Evolutionary conservation across 92 coral and sea anemone species (phyloP).

Genomic region (Meandrina meandrites): DNA sequence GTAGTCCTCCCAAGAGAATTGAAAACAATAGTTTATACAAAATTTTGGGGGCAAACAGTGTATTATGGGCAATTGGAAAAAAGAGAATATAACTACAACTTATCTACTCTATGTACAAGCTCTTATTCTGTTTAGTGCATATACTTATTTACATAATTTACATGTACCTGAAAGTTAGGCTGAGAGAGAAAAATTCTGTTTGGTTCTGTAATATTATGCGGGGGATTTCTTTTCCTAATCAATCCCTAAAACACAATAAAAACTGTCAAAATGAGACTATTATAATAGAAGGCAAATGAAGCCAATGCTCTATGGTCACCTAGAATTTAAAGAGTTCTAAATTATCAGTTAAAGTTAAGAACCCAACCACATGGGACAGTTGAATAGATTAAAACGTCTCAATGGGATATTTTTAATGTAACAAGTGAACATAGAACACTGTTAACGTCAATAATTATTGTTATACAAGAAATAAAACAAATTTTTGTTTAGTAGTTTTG

Average conservation of each 20-base stretch:
- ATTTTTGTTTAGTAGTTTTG: background rate
- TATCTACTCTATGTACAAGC: background rate
- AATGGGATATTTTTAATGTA: background rate
- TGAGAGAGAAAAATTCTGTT: too few relatives aligned
- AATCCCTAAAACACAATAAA: background rate
- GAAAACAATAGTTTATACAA: too few relatives aligned
- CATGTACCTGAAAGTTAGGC: too few relatives aligned
- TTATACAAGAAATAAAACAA: background rate
- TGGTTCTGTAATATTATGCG: too few relatives aligned
- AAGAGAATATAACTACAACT: too few relatives aligned
- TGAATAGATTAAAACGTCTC: background rate
- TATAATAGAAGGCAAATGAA: too few relatives aligned
- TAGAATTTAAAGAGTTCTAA: background rate
- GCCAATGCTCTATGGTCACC: background rate
- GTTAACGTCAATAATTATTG: background rate
- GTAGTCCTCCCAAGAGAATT: too few relatives aligned
- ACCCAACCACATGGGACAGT: background rate
- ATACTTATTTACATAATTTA: too few relatives aligned
- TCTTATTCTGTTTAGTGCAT: background rate
- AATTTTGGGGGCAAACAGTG: too few relatives aligned
- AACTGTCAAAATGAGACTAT: background rate
- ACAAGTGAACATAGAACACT: background rate
- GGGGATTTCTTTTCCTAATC: too few relatives aligned
- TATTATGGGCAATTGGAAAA: too few relatives aligned
- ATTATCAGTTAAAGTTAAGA: background rate